Evolutionary conservation across 2,797 vertebrate genomes (phyloP).

Genomic region (Neosilurus hyrtlii): DNA sequence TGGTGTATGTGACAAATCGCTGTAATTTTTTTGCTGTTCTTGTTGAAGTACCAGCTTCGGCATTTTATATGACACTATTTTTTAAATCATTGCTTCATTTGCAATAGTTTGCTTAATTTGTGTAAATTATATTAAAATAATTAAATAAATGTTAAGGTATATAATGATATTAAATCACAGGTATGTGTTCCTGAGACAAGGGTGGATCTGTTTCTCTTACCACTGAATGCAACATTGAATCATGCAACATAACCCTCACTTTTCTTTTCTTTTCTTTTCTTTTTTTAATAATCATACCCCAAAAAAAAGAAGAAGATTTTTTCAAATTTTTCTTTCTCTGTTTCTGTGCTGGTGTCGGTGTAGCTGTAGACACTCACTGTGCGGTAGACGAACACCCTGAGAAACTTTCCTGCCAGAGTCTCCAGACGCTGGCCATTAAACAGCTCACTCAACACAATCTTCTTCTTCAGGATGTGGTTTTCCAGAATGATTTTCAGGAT

Average conservation of each 20-base stretch:
- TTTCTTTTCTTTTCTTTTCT: not conserved
- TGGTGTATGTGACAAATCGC: not conserved
- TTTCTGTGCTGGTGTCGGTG: not conserved
- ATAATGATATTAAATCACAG: not conserved
- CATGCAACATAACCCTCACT: not conserved
- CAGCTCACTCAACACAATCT: constrained; percentile 83
- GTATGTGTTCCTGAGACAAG: not conserved
- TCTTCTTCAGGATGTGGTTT: constrained; percentile 90
- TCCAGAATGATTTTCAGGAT: constrained; percentile 83
- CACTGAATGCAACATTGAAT: not conserved
- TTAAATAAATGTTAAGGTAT: not conserved
- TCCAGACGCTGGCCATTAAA: constrained; percentile 92
- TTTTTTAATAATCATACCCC: too few species aligned
- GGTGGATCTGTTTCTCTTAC: not conserved
- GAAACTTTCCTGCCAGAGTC: constrained; percentile 85
- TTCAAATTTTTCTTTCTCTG: not conserved
- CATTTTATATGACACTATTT: not conserved
- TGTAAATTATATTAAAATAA: too few species aligned
- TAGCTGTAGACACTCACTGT: constrained; percentile 76
- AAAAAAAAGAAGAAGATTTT: not conserved
- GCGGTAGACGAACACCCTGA: constrained; percentile 96
- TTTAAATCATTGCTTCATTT: not conserved
- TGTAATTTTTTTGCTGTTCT: not conserved
- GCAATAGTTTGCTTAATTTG: not conserved
- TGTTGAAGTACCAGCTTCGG: too few species aligned